phyloP scores from a whole-genome alignment of 2,888 invertebrate genomes.

The Plusia festucae region DNA sequence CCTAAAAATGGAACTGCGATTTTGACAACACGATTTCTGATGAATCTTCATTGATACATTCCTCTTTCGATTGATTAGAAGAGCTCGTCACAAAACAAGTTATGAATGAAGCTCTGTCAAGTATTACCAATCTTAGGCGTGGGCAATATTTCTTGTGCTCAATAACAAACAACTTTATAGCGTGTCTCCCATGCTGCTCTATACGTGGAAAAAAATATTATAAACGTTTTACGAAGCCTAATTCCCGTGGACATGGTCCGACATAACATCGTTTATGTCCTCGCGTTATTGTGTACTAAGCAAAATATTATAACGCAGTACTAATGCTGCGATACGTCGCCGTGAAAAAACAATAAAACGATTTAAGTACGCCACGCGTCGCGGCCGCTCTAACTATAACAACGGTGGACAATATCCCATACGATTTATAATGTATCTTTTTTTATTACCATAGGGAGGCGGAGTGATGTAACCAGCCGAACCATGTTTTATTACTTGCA shows the following conservation, averaged over 20 bases:
- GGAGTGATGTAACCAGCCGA: conserved; percentile 51
- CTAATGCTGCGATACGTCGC: conserved; percentile 73
- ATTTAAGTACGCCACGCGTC: conserved; percentile 82
- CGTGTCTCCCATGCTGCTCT: conserved; percentile 7
- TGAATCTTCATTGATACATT: conserved; percentile 28
- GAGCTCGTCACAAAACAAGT: conserved; percentile 19
- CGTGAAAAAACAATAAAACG: conserved; percentile 84
- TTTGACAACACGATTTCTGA: conserved; percentile 19
- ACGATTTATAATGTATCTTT: conserved; percentile 83
- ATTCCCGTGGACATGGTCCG: conserved; percentile 60
- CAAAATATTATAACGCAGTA: conserved; percentile 78
- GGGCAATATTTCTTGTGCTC: background rate
- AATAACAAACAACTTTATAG: conserved; percentile 26
- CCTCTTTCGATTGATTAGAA: conserved; percentile 22
- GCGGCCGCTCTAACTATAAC: conserved; percentile 69
- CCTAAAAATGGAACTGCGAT: conserved; percentile 7
- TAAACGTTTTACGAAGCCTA: conserved; percentile 58
- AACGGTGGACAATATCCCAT: conserved; percentile 79
- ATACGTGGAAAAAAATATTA: conserved; percentile 41
- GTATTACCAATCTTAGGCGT: background rate
- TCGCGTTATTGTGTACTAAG: conserved; percentile 71
- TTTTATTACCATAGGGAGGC: conserved; percentile 81
- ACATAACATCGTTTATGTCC: conserved; percentile 68
- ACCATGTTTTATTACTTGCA: conserved; percentile 56
- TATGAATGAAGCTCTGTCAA: conserved; percentile 20